Evolutionary conservation across 2,797 vertebrate genomes (phyloP).

Genomic region (Graptemys geographica): DNA sequence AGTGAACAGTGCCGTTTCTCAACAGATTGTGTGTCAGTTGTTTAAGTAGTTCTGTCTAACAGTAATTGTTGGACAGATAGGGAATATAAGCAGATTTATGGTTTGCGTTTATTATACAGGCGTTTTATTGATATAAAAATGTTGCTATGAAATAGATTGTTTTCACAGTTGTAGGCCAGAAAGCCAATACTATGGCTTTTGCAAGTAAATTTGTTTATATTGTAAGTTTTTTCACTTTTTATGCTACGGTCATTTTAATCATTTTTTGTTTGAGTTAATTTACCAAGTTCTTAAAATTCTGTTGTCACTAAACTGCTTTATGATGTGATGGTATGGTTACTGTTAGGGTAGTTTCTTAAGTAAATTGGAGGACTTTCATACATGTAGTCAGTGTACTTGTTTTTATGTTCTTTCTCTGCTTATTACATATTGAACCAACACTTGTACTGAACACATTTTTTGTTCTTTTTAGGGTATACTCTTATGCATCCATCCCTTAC

Average conservation of each 20-base stretch:
- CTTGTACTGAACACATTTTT: accelerated
- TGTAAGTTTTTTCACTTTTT: not conserved
- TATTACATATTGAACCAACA: not conserved
- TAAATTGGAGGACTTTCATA: not conserved
- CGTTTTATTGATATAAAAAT: not conserved
- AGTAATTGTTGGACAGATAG: not conserved
- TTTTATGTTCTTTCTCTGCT: not conserved
- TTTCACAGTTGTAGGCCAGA: not conserved
- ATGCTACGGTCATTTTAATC: not conserved
- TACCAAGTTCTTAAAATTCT: not conserved
- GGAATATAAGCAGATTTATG: not conserved
- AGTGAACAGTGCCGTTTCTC: not conserved
- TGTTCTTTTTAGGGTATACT: slow-evolving; percentile 90
- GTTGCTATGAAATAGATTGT: not conserved
- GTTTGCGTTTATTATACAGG: not conserved
- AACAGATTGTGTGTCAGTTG: not conserved
- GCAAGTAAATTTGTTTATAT: not conserved
- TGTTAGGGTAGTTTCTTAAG: not conserved
- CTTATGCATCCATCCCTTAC: slow-evolving; percentile 98
- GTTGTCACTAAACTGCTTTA: not conserved
- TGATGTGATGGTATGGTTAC: not conserved
- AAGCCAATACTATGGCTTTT: not conserved
- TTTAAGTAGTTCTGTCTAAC: not conserved
- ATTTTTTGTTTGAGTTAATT: not conserved
- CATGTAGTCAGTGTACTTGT: accelerated